phyloP scores from a whole-genome alignment of 2,113 vertebrate genomes.

The Gobiocypris rarus region DNA sequence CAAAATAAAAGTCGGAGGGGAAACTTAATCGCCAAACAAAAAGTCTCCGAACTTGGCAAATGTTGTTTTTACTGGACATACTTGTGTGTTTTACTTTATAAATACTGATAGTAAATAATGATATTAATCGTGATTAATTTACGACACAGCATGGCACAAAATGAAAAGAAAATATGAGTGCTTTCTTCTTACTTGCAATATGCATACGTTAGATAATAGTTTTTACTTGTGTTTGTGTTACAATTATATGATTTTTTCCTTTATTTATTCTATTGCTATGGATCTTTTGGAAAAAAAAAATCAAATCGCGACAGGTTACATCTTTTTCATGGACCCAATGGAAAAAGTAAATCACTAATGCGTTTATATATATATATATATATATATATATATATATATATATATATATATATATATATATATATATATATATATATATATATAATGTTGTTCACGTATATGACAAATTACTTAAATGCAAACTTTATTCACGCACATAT shows the following conservation, averaged over 20 bases:
- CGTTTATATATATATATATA: too few relatives aligned
- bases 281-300: too few relatives aligned
- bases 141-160: neutral
- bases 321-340: neutral
- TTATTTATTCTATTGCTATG: too few relatives aligned
- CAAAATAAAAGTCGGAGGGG: constrained; percentile 54
- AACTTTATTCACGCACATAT: neutral
- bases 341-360: too few relatives aligned
- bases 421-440: too few relatives aligned
- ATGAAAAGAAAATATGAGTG: neutral
- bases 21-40: neutral
- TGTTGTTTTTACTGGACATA: neutral
- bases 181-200: neutral
- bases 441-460: neutral
- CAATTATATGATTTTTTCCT: too few relatives aligned
- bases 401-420: too few relatives aligned
- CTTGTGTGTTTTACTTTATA: too few relatives aligned
- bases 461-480: neutral
- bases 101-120: too few relatives aligned
- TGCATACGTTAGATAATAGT: neutral
- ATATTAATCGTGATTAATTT: neutral
- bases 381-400: too few relatives aligned
- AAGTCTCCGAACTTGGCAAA: neutral
- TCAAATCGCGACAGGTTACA: neutral
- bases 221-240: neutral